Evolutionary conservation across 2,888 invertebrate genomes (phyloP).

Genomic region (Idaea biselata): DNA sequence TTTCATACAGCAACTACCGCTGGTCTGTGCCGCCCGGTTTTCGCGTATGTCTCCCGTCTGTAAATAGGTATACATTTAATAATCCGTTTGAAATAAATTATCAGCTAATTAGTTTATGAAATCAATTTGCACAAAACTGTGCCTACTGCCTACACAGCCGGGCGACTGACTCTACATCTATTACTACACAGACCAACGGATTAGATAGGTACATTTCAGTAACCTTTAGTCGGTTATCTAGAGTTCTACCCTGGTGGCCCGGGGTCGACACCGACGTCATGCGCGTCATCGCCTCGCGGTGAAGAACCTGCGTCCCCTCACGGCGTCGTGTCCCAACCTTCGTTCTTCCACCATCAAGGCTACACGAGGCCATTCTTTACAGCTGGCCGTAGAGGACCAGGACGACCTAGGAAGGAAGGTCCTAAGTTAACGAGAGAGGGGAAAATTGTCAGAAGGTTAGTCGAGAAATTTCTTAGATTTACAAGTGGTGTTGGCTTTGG

Average conservation of each 20-base stretch:
- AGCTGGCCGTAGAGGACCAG: constrained; percentile 86
- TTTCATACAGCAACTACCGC: neutral
- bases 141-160: too few relatives aligned
- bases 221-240: constrained; percentile 30
- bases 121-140: too few relatives aligned
- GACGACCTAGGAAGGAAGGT: constrained; percentile 89
- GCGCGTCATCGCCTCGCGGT: constrained; percentile 82
- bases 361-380: constrained; percentile 73
- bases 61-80: too few relatives aligned
- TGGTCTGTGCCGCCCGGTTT: too few relatives aligned
- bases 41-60: too few relatives aligned
- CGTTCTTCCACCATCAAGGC: constrained; percentile 70
- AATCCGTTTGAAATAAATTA: too few relatives aligned
- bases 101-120: too few relatives aligned
- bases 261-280: constrained; percentile 83
- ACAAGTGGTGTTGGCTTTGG: neutral
- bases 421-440: constrained; percentile 74
- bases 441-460: constrained; percentile 73
- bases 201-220: neutral
- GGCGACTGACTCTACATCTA: too few relatives aligned
- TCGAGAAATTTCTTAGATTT: constrained; percentile 5
- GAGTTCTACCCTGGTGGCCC: constrained; percentile 83
- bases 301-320: constrained; percentile 83
- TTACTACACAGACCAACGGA: neutral
- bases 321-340: constrained; percentile 57